Percentiles rank a stretch among this genome's conserved stretches.
These are phyloP conservation scores for Sceloporus tristichus DNA, from an alignment of 2,113 vertebrate species.

Conservation along the genomic window DNA sequence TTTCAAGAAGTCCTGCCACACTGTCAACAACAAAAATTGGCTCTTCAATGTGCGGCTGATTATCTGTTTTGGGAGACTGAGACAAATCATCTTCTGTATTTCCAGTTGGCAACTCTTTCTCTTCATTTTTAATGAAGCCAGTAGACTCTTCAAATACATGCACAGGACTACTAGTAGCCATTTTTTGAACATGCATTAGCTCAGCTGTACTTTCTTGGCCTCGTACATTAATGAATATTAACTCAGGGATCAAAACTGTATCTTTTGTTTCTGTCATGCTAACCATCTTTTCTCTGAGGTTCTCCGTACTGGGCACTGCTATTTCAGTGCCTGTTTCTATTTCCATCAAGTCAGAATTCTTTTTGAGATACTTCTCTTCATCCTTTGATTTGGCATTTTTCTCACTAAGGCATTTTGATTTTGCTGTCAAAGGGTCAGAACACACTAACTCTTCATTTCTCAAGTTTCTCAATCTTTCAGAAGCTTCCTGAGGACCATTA, in stretches of 20 bases:
- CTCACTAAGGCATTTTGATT: conserved; percentile 17
- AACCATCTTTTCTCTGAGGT: not conserved
- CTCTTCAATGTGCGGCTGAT: conserved; percentile 16
- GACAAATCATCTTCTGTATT: not conserved
- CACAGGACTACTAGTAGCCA: not conserved
- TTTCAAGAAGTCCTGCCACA: not conserved
- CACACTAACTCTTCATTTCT: not conserved
- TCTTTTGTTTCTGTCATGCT: not conserved
- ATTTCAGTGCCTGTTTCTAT: not conserved
- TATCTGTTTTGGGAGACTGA: not conserved
- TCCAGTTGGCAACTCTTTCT: not conserved
- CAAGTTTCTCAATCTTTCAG: not conserved
- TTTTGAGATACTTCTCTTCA: not conserved
- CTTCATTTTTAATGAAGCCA: conserved; percentile 33
- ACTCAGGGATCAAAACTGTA: not conserved
- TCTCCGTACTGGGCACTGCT: not conserved
- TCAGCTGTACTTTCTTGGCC: conserved; percentile 1
- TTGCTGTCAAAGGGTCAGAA: not conserved
- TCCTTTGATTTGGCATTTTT: conserved; percentile 16
- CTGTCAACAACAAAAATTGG: conserved; percentile 5
- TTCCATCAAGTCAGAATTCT: conserved; percentile 8
- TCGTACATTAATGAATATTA: not conserved
- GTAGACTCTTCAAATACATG: not conserved
- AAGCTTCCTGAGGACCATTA: not conserved
- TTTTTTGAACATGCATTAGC: not conserved